These are phyloP conservation scores for Prionchulus punctatus DNA, from an alignment of 2,888 invertebrate genomes.

Conservation along the genomic window DNA sequence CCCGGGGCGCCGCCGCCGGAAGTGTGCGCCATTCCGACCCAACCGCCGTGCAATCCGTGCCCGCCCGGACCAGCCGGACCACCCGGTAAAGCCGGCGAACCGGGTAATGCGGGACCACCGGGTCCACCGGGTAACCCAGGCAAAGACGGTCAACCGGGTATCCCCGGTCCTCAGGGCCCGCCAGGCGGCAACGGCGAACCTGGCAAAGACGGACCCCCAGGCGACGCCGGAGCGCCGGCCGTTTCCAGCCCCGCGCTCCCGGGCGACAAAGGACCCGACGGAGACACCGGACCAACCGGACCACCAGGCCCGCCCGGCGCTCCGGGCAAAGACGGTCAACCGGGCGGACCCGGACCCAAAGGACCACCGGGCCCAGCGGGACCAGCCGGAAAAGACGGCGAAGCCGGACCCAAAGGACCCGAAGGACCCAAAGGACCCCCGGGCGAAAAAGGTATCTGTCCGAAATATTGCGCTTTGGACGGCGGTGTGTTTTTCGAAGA, in stretches of 20 bases:
- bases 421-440: constrained; percentile 7
- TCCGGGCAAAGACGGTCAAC: constrained; percentile 1
- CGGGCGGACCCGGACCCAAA: constrained; percentile 4
- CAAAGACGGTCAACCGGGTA: constrained; percentile 12
- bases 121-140: constrained; percentile 9
- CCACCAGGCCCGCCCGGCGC: constrained; percentile 4
- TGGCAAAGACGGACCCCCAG: constrained; percentile 10
- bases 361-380: constrained; percentile 9
- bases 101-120: constrained; percentile 8
- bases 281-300: constrained; percentile 7
- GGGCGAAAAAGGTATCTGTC: constrained; percentile 6
- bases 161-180: constrained; percentile 11
- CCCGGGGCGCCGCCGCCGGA: not conserved
- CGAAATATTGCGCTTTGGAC: constrained; percentile 1
- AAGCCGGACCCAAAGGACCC: constrained; percentile 5
- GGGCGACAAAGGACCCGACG: constrained; percentile 9
- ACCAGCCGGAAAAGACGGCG: constrained; percentile 10
- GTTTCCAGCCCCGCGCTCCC: not conserved
- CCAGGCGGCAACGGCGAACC: constrained; percentile 9
- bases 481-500: constrained; percentile 5
- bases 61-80: constrained; percentile 11
- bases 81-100: constrained; percentile 10
- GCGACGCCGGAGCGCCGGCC: constrained; percentile 3
- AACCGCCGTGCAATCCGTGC: constrained; percentile 9
- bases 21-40: not conserved